A percentile compares a stretch with the other conserved stretches of the same genome.
Evolutionary conservation across 2,797 vertebrate species (phyloP).

Genomic region (Macropus fuliginosus): DNA sequence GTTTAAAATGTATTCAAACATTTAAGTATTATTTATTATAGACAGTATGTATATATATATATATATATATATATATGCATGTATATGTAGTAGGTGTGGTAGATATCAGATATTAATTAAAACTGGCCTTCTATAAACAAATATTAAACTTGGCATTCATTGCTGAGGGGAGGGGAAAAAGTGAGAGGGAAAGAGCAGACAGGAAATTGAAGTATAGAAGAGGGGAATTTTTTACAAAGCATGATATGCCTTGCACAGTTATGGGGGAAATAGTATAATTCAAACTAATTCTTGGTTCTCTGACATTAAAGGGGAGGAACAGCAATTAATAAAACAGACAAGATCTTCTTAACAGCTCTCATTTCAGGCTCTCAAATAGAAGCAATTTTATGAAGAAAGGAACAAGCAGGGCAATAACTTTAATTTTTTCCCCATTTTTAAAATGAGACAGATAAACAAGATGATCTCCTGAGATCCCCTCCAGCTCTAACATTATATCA

Average conservation of each 20-base stretch:
- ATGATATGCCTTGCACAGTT: conserved; percentile 25
- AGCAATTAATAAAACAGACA: conserved; percentile 45
- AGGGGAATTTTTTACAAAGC: neutral
- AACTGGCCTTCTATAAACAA: neutral
- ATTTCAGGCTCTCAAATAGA: conserved; percentile 19
- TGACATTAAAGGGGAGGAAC: conserved; percentile 37
- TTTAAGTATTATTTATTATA: neutral
- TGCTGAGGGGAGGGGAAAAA: conserved; percentile 9
- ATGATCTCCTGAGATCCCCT: neutral
- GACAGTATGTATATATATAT: too few species aligned
- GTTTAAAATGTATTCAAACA: neutral
- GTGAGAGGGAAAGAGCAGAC: neutral
- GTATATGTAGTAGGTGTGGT: neutral
- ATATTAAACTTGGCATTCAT: conserved; percentile 36
- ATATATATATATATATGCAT: too few species aligned
- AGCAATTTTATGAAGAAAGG: conserved; percentile 33
- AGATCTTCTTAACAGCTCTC: conserved; percentile 1
- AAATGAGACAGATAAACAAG: neutral
- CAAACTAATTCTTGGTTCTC: conserved; percentile 11
- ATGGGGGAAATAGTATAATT: conserved; percentile 10
- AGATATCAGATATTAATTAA: neutral
- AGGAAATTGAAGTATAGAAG: neutral
- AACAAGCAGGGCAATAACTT: conserved; percentile 28
- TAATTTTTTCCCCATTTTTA: neutral
- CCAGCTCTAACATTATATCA: neutral